Evolutionary conservation across 2,888 invertebrate species (phyloP).

Genomic region (Epinotia bilunana): DNA sequence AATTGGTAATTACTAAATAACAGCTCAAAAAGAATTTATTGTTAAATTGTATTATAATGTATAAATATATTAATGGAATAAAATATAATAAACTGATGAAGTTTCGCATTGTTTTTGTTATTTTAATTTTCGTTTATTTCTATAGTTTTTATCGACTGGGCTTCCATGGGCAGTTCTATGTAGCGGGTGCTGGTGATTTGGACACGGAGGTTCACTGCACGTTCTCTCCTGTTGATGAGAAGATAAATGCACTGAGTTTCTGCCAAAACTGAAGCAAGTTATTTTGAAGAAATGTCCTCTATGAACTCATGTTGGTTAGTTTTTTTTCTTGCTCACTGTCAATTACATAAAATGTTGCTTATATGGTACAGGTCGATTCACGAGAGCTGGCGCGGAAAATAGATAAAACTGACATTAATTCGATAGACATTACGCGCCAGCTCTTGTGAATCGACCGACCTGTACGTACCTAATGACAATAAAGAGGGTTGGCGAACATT

Average conservation of each 20-base stretch:
- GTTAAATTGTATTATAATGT: background rate
- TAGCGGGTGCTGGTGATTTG: conserved; percentile 55
- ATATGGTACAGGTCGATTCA: too few species aligned
- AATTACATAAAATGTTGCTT: background rate
- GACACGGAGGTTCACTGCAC: conserved; percentile 60
- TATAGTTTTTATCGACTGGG: conserved; percentile 73
- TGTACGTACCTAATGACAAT: too few species aligned
- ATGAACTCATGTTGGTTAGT: conserved; percentile 11
- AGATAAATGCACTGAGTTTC: conserved; percentile 1
- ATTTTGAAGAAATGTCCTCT: background rate
- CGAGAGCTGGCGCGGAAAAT: too few species aligned
- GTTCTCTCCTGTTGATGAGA: conserved; percentile 57
- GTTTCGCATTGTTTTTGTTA: conserved; percentile 16
- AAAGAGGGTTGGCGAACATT: background rate
- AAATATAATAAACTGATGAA: background rate
- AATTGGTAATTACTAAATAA: background rate
- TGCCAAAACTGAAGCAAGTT: background rate
- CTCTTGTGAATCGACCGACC: too few species aligned
- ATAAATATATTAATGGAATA: conserved; percentile 6
- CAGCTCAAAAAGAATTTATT: background rate
- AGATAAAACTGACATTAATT: too few species aligned
- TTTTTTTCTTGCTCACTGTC: conserved; percentile 3
- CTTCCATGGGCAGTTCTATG: conserved; percentile 68
- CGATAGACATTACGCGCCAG: too few species aligned
- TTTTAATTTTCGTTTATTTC: conserved; percentile 67